phyloP scores from a whole-genome alignment of 2,888 invertebrate genomes.

The Archips crataeganus region DNA sequence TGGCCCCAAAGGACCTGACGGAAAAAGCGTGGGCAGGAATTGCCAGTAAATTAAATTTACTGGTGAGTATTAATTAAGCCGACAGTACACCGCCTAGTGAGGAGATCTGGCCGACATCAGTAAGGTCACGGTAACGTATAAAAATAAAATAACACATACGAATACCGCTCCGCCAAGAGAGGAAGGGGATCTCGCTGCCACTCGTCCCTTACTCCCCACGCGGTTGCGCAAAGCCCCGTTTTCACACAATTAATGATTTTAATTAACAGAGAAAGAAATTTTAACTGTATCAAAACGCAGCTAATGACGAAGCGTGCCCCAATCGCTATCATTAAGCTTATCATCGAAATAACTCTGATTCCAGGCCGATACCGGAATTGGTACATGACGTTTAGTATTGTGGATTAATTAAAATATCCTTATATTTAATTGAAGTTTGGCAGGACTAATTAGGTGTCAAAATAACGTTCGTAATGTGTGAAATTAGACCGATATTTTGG shows the following conservation, averaged over 20 bases:
- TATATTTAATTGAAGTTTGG: constrained; percentile 25
- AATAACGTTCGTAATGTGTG: too few relatives aligned
- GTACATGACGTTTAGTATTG: constrained; percentile 39
- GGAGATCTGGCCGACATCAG: too few relatives aligned
- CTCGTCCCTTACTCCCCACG: constrained; percentile 43
- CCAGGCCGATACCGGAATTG: constrained; percentile 34
- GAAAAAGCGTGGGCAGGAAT: too few relatives aligned
- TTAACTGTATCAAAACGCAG: constrained; percentile 66
- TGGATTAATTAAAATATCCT: constrained; percentile 36
- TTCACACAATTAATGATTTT: constrained; percentile 75
- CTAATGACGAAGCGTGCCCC: constrained; percentile 59
- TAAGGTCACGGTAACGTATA: too few relatives aligned
- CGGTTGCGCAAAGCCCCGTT: constrained; percentile 58
- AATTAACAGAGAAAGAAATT: constrained; percentile 69
- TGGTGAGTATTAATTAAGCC: too few relatives aligned
- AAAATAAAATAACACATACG: too few relatives aligned
- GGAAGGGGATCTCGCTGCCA: constrained; percentile 36
- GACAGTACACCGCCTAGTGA: too few relatives aligned
- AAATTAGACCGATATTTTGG: neutral
- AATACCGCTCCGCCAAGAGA: too few relatives aligned
- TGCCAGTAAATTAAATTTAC: too few relatives aligned
- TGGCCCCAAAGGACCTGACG: too few relatives aligned
- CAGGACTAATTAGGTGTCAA: constrained; percentile 24
- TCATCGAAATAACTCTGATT: constrained; percentile 38
- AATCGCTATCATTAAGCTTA: constrained; percentile 39